Percentiles rank a stretch among this genome's conserved stretches.
Conservation (phyloP, 2,888 invertebrate genomes). For the Rapana venosa region DNA sequence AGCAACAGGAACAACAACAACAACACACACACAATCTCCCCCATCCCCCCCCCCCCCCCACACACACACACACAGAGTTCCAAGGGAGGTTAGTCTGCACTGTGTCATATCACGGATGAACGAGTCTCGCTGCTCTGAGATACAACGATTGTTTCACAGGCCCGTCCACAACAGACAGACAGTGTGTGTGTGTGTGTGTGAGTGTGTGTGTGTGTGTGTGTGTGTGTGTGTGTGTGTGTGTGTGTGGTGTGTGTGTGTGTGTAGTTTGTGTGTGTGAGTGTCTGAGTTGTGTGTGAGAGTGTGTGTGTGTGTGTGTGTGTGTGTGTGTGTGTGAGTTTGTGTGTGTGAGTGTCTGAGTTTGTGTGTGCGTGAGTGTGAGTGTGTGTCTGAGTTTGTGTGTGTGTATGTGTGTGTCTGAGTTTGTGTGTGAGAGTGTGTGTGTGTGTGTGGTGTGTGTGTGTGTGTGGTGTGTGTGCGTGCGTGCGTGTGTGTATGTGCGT, state of each 20-base stretch:
- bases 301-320: constrained; percentile 17
- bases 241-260: not conserved
- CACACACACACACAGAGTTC: too few relatives aligned
- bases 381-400: not conserved
- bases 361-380: not conserved
- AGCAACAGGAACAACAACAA: too few relatives aligned
- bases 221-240: constrained; percentile 1
- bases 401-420: not conserved
- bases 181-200: not conserved
- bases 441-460: not conserved
- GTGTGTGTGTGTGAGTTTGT: constrained; percentile 12
- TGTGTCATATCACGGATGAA: not conserved
- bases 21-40: too few relatives aligned
- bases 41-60: too few relatives aligned
- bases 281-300: not conserved
- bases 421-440: not conserved
- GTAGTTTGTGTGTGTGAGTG: not conserved
- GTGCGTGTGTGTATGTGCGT: constrained; percentile 3
- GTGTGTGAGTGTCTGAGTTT: not conserved
- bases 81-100: too few relatives aligned
- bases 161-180: not conserved
- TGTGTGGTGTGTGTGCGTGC: not conserved
- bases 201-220: not conserved
- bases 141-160: too few relatives aligned
- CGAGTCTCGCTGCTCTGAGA: too few relatives aligned